Base-by-base conservation (phyloP, 2,888 invertebrate species). In the Crepidodera aurea region DNA sequence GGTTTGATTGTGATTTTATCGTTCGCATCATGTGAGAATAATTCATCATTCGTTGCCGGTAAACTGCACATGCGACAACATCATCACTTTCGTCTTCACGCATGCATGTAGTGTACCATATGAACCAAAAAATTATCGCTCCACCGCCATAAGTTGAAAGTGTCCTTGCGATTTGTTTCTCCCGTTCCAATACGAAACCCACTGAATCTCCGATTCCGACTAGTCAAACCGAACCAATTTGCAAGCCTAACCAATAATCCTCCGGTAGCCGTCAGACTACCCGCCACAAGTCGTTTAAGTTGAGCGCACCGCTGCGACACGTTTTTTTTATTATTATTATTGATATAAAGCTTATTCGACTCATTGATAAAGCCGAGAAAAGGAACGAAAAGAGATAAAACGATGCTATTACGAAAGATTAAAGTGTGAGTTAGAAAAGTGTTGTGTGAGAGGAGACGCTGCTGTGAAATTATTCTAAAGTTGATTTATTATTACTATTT, bases 251-350 rank as follows among this genome's bases (percentile, higher is more conserved):
- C 40, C 40, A 40, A 40, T 40, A 40, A 18, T 40, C 40, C 18
- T 40, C 40, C 18, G 40, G 40, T 40, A 40, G 40, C 40, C 40
- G 40, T 5, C 40, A 40, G 3, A 16, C 40, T 40, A 40, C 40
- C n/a, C 40, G 40, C 40, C 18, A 16, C 34, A 12, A 22, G 22
- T 4, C 22, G 22, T 6, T 22, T 2, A 22, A 22, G 3, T 22
- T 22, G 2, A 22, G 22, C 22, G 22, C 22, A 22, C 22, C 22
- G 22, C 22, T n/a, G n/a, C n/a, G n/a, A n/a, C 22, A 22, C 2
- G 22, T 22, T 22, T 22, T 22, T 22, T 22, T 22, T 22, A 22
- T 4, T 6, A 22, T 32, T 15, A 8, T 37, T 37, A 13, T 37
- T 37, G 37, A 18, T 18, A 18, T 18, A 40, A 18, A 10, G 18